Base-by-base conservation (phyloP, 2,888 invertebrate species). In the Myathropa florea region DNA sequence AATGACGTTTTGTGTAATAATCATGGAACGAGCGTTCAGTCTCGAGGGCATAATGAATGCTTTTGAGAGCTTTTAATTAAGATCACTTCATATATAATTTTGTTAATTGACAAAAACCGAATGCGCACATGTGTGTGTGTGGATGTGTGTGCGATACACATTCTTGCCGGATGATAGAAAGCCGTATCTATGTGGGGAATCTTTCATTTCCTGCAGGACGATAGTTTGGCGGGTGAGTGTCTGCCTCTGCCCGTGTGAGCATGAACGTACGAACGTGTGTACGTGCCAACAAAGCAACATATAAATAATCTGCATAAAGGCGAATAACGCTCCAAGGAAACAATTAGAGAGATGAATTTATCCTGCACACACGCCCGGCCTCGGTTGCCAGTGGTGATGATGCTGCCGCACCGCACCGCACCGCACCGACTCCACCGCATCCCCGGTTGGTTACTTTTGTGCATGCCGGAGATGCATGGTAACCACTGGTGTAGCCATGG, bases 71-170 rank as follows among this genome's bases (percentile, higher is more conserved):
- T 77, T 78, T 85, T 81, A 85, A 85, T 85, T 85, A 85, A 85
- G 85, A 85, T 85, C 85, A 85, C 81, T 85, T 81, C 81, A 78
- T 77, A 73, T 78, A 81, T 85, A 85, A 85, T 85, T 85, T 85
- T 78, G 85, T 85, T 85, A 85, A 85, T 85, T 85, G 85, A 81
- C 85, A 85, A 77, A 82, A 81, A 77, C 81, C 77, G 55, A 73
- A 81, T 73, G 61, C 67, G 73, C 73, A 39, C 57, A 30, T 70
- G 18, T 53, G 53, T 70, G 23, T 55, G 30, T 18, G 46, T 46
- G 46, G 6, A 10, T 33, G 33, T 33, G 21, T n/a, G 0, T n/a
- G 33, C 59, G 18, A 9, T 9, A 39, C 14, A 53, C 53, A 14
- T 18, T 18, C 53, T 33, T 7, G 46, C 6, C 18, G 18, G 46